These are phyloP conservation scores for Euglossa dilemma DNA, from an alignment of 1,140 invertebrate genomes.

Conservation along the genomic window DNA sequence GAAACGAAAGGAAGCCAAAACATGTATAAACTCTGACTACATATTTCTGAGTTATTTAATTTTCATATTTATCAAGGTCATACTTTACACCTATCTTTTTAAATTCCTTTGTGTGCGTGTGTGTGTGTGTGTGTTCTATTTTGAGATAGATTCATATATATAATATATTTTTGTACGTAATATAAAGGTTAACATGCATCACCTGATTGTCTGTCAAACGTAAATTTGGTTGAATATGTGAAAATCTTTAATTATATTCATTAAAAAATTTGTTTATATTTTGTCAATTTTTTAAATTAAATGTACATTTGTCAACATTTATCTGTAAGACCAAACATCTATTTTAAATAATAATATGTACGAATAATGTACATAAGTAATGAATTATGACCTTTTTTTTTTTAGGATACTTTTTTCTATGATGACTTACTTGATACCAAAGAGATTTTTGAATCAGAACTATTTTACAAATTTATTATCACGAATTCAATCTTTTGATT, in stretches of 20 bases:
- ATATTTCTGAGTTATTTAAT: background rate
- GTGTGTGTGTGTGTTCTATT: conserved; percentile 49
- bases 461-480: conserved; percentile 60
- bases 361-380: conserved; percentile 19
- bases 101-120: conserved; percentile 21
- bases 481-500: conserved; percentile 55
- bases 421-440: conserved; percentile 69
- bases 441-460: conserved; percentile 59
- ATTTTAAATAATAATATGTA: background rate
- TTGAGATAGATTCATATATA: conserved; percentile 38
- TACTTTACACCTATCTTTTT: conserved; percentile 19
- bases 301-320: background rate
- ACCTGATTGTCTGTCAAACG: conserved; percentile 28
- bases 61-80: background rate
- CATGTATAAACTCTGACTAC: background rate
- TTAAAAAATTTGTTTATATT: background rate
- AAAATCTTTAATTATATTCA: background rate
- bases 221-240: conserved; percentile 4
- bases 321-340: background rate
- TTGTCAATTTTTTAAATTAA: conserved; percentile 4
- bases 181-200: conserved; percentile 54
- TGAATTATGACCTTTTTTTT: conserved; percentile 26
- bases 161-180: conserved; percentile 38
- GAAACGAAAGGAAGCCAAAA: background rate
- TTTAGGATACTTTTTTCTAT: conserved; percentile 43